Conservation (phyloP, 1,140 invertebrate genomes). For the Eriocheir sinensis region DNA sequence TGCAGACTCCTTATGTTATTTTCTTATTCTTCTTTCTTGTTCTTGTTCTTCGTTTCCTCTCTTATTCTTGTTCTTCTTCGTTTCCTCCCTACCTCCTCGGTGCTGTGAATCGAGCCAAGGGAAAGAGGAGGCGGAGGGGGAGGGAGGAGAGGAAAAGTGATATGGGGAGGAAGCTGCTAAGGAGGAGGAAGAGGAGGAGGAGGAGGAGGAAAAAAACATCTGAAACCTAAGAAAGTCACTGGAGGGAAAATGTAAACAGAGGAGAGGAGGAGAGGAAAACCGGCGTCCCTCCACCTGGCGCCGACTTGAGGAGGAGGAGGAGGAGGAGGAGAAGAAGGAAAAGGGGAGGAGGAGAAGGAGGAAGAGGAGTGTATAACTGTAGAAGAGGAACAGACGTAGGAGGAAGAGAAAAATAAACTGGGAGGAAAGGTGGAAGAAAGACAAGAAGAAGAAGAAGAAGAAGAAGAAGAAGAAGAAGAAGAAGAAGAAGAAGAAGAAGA, state of each 20-base stretch:
- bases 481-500: neutral
- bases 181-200: neutral
- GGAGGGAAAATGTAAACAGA: too few species aligned
- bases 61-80: too few species aligned
- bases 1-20: too few species aligned
- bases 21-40: too few species aligned
- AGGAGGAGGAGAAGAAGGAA: neutral
- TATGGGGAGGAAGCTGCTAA: neutral
- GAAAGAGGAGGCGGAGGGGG: neutral
- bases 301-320: neutral
- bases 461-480: neutral
- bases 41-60: too few species aligned
- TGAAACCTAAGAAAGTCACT: too few species aligned
- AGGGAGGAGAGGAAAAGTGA: neutral
- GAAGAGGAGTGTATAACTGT: neutral
- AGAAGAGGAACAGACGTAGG: neutral
- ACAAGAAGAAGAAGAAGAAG: neutral
- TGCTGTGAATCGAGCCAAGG: too few species aligned
- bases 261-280: too few species aligned
- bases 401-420: neutral
- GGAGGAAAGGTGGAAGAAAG: neutral
- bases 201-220: neutral
- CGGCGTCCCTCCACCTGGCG: too few species aligned
- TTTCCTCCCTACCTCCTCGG: too few species aligned
- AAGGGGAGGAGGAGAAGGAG: neutral